Evolutionary conservation across 2,797 vertebrate species (phyloP).

Genomic region (Percopsis omiscomaycus): DNA sequence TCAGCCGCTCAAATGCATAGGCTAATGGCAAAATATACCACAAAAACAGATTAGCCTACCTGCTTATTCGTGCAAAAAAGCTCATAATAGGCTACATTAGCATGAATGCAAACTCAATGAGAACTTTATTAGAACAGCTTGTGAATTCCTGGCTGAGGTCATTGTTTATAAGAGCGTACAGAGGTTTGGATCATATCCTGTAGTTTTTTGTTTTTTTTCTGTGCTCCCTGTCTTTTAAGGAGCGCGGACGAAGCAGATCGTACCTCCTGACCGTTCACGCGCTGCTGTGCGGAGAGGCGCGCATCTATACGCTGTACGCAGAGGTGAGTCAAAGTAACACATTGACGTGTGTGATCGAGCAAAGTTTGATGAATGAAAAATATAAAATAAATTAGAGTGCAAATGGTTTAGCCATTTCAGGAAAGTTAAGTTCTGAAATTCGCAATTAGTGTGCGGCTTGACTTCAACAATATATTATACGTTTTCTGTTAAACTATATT

Average conservation of each 20-base stretch:
- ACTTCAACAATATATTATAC: background rate
- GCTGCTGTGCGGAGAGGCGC: constrained; percentile 31
- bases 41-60: too few relatives aligned
- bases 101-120: constrained; percentile 17
- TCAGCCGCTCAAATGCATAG: too few relatives aligned
- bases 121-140: constrained; percentile 41
- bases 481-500: background rate
- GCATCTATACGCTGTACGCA: constrained; percentile 35
- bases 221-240: constrained; percentile 64
- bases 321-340: constrained; percentile 61
- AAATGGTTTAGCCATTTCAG: too few relatives aligned
- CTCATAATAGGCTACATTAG: constrained; percentile 10
- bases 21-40: too few relatives aligned
- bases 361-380: too few relatives aligned
- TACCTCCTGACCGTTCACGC: constrained; percentile 45
- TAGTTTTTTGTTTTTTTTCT: constrained; percentile 13
- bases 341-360: background rate
- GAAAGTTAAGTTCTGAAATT: too few relatives aligned
- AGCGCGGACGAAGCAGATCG: constrained; percentile 36
- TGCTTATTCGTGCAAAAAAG: constrained; percentile 13
- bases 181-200: constrained; percentile 67
- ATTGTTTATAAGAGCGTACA: constrained; percentile 71
- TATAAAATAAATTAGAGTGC: too few relatives aligned
- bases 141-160: constrained; percentile 78
- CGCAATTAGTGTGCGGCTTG: background rate